Percentiles rank a stretch among this genome's conserved stretches.
Conservation (phyloP, 1,140 invertebrate species). For the Araneus ventricosus region DNA sequence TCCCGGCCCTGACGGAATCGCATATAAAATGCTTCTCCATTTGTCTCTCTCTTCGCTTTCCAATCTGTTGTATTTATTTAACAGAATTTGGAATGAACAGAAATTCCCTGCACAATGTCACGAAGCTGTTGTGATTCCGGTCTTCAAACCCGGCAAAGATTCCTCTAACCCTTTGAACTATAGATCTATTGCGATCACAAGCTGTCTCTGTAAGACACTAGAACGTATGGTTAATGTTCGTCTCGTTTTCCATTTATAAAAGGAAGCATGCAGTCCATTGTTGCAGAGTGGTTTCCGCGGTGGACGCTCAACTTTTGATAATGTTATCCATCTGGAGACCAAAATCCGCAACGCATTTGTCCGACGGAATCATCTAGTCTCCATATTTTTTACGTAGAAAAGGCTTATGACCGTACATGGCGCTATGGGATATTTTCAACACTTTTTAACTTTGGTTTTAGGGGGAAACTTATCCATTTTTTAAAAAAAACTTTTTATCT, state of each 20-base stretch:
- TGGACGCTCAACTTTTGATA: background rate
- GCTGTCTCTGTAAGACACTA: slow-evolving; percentile 14
- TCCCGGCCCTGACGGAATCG: too few species aligned
- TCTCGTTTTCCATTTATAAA: background rate
- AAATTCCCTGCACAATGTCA: too few species aligned
- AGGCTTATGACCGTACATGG: too few species aligned
- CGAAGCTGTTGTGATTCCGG: background rate
- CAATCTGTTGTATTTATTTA: too few species aligned
- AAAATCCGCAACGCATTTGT: background rate
- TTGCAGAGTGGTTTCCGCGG: background rate
- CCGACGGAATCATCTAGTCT: background rate
- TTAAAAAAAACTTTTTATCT: too few species aligned
- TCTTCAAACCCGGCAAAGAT: background rate
- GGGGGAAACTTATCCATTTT: too few species aligned
- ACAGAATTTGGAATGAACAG: too few species aligned
- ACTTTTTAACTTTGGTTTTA: too few species aligned
- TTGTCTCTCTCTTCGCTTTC: too few species aligned
- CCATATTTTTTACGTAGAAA: too few species aligned
- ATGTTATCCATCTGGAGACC: background rate
- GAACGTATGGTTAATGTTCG: slow-evolving; percentile 12
- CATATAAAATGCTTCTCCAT: too few species aligned
- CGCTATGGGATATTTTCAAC: background rate
- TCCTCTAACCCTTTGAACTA: background rate
- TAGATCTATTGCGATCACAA: background rate
- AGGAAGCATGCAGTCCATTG: background rate